Percentiles rank a stretch among this genome's conserved stretches.
phyloP scores from a whole-genome alignment of 2,113 vertebrate species.

The Etheostoma cragini region DNA sequence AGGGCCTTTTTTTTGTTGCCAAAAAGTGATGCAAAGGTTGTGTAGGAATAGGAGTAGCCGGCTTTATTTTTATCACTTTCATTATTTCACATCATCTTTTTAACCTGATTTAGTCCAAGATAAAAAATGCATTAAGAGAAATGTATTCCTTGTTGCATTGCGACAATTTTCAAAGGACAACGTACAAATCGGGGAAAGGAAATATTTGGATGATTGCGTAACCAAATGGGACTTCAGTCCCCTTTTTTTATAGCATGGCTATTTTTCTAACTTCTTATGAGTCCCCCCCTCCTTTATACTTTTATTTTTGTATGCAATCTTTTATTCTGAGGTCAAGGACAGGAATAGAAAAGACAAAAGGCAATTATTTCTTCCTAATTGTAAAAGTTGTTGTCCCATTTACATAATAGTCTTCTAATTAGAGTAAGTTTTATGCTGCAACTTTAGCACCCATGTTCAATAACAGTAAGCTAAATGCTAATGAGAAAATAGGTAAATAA shows the following conservation, averaged over 20 bases:
- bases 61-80: neutral
- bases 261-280: neutral
- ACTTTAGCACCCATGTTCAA: neutral
- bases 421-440: neutral
- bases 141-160: neutral
- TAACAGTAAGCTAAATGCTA: too few relatives aligned
- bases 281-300: neutral
- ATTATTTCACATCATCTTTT: neutral
- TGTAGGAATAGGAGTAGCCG: too few relatives aligned
- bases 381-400: neutral
- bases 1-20: neutral
- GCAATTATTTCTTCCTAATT: neutral
- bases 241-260: neutral
- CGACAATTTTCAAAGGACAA: neutral
- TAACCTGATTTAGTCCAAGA: neutral
- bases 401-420: neutral
- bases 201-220: conserved; percentile 40
- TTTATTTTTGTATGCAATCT: neutral
- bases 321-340: neutral
- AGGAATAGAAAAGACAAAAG: neutral
- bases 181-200: neutral
- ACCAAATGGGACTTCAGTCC: neutral
- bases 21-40: neutral
- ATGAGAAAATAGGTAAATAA: neutral
- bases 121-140: neutral